These are phyloP conservation scores for Catharus fuscescens DNA, from an alignment of 2,113 vertebrate species.

Conservation along the genomic window DNA sequence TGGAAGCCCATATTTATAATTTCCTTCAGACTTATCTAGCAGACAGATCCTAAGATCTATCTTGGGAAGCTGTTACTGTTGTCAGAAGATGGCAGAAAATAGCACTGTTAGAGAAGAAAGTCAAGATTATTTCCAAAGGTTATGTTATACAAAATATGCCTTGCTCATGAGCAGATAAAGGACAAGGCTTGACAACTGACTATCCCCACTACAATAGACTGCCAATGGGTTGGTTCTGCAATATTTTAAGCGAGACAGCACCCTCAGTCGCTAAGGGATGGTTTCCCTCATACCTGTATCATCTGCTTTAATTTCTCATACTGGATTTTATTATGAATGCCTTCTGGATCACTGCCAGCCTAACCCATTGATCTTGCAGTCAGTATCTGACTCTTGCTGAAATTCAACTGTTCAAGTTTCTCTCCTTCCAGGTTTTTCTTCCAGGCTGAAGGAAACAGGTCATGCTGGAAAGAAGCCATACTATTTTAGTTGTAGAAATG, in stretches of 20 bases:
- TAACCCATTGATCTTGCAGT: neutral
- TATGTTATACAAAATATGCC: neutral
- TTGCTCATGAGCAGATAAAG: neutral
- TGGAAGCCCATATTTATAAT: neutral
- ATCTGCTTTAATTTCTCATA: neutral
- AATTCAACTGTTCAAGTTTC: neutral
- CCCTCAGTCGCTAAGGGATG: neutral
- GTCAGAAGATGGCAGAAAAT: neutral
- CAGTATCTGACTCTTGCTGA: neutral
- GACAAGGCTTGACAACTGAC: neutral
- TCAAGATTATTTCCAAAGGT: neutral
- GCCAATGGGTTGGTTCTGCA: neutral
- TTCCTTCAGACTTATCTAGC: neutral
- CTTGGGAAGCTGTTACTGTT: neutral
- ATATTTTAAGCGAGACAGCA: neutral
- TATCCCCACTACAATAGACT: neutral
- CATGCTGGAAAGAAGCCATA: neutral
- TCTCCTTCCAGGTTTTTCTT: neutral
- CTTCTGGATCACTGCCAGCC: conserved; percentile 7
- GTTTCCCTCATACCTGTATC: neutral
- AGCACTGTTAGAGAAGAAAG: neutral
- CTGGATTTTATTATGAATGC: neutral
- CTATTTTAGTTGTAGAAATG: neutral
- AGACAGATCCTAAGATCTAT: neutral
- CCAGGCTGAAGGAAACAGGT: neutral